Evolutionary conservation across 2,113 vertebrate species (phyloP).

Genomic region (Leptosomus discolor): DNA sequence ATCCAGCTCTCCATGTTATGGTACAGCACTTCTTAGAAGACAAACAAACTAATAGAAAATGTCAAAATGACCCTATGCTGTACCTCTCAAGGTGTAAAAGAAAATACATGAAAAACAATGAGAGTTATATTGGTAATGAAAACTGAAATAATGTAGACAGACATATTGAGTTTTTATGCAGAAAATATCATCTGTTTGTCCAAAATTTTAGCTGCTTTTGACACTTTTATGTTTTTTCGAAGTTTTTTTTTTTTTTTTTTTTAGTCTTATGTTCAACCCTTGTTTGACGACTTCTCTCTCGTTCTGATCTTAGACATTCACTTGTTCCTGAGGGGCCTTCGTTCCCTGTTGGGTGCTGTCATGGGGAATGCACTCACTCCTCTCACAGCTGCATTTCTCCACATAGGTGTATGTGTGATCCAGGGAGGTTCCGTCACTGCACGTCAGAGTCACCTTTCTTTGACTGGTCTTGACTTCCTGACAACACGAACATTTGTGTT

Average conservation of each 20-base stretch:
- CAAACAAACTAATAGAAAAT: background rate
- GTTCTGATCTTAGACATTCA: background rate
- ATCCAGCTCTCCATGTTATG: background rate
- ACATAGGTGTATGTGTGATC: slow-evolving; percentile 58
- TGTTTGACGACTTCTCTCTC: background rate
- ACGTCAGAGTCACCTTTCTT: slow-evolving; percentile 49
- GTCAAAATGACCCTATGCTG: background rate
- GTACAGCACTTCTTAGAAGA: background rate
- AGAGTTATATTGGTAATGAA: background rate
- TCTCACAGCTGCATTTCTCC: slow-evolving; percentile 71
- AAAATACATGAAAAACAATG: background rate
- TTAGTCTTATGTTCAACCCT: background rate
- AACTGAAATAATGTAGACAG: background rate
- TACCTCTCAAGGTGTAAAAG: background rate
- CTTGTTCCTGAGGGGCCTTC: background rate
- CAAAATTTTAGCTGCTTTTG: slow-evolving; percentile 32
- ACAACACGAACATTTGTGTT: slow-evolving; percentile 69
- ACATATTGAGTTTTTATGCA: background rate
- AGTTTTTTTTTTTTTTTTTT: background rate
- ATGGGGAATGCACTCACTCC: background rate
- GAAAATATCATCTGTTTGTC: background rate
- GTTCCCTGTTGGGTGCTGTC: background rate
- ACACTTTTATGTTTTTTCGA: background rate
- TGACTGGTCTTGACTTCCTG: slow-evolving; percentile 61
- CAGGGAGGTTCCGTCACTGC: slow-evolving; percentile 28